These are phyloP conservation scores for Sebastes reedi DNA, from an alignment of 2,797 vertebrate genomes.

Conservation along the genomic window DNA sequence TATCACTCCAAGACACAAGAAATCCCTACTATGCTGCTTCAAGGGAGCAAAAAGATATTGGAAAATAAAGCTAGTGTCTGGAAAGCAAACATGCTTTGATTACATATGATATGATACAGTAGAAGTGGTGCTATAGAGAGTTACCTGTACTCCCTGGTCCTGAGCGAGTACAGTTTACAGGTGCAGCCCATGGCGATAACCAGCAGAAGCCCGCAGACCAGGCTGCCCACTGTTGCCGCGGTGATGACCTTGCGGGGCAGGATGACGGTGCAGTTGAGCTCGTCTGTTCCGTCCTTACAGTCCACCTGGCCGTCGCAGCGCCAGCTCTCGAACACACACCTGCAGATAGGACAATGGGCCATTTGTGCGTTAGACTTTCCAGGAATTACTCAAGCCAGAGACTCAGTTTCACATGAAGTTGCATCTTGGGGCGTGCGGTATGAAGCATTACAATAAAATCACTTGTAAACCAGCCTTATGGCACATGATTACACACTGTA, in stretches of 20 bases:
- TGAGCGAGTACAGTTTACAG: constrained; percentile 92
- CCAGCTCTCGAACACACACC: constrained; percentile 94
- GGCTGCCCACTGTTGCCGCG: constrained; percentile 90
- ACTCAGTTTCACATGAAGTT: neutral
- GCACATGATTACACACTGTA: neutral
- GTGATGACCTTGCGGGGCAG: constrained; percentile 93
- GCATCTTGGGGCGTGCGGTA: neutral
- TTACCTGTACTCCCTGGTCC: constrained; percentile 91
- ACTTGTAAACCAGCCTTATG: neutral
- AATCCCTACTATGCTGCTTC: neutral
- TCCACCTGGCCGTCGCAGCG: constrained; percentile 92
- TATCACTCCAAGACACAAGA: neutral
- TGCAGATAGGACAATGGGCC: constrained; percentile 17
- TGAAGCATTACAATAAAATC: neutral
- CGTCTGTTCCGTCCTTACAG: constrained; percentile 90
- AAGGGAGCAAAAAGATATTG: neutral
- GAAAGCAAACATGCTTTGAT: neutral
- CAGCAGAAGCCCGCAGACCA: constrained; percentile 91
- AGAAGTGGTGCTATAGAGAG: accelerated
- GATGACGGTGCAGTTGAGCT: constrained; percentile 87
- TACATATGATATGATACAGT: neutral
- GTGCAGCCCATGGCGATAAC: constrained; percentile 94
- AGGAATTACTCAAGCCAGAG: neutral
- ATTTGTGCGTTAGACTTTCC: neutral
- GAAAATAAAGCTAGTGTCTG: neutral